Conservation (phyloP, 2,113 vertebrate species). For the Aleadryas rufinucha region DNA sequence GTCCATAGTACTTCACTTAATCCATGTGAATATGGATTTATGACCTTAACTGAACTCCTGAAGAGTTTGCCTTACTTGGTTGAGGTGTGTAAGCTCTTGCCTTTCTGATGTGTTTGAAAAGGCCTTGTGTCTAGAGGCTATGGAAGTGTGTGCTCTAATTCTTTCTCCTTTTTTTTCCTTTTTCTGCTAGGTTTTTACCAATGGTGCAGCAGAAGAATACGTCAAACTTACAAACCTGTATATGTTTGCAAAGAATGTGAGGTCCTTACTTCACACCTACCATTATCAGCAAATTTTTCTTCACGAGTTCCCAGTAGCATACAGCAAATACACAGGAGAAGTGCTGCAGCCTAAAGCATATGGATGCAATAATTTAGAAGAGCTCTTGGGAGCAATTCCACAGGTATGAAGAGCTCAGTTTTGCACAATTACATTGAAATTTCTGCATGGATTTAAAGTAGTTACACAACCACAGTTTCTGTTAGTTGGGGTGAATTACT, state of each 20-base stretch:
- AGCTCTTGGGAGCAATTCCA: slow-evolving; percentile 89
- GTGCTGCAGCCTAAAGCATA: slow-evolving; percentile 82
- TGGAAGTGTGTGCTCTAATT: fast-evolving
- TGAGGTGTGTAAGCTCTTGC: slow-evolving; percentile 73
- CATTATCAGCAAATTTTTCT: slow-evolving; percentile 98
- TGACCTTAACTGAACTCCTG: slow-evolving; percentile 90
- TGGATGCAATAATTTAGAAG: slow-evolving; percentile 84
- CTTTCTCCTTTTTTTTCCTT: not conserved
- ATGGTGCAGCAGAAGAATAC: slow-evolving; percentile 71
- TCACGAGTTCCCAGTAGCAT: slow-evolving; percentile 87
- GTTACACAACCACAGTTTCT: not conserved
- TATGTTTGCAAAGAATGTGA: slow-evolving; percentile 89
- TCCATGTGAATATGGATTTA: slow-evolving; percentile 96
- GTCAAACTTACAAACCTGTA: slow-evolving; percentile 91
- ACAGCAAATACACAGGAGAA: slow-evolving; percentile 87
- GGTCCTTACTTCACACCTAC: slow-evolving; percentile 92
- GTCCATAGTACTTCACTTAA: slow-evolving; percentile 79
- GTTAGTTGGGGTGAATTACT: not conserved
- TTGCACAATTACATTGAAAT: not conserved
- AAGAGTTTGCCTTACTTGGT: slow-evolving; percentile 94
- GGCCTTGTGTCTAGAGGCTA: not conserved
- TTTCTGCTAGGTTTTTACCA: slow-evolving; percentile 77
- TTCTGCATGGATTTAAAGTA: not conserved
- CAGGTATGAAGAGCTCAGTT: slow-evolving; percentile 74
- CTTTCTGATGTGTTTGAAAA: not conserved